Evolutionary conservation across 2,888 invertebrate genomes (phyloP).

Genomic region (Mamestra brassicae): DNA sequence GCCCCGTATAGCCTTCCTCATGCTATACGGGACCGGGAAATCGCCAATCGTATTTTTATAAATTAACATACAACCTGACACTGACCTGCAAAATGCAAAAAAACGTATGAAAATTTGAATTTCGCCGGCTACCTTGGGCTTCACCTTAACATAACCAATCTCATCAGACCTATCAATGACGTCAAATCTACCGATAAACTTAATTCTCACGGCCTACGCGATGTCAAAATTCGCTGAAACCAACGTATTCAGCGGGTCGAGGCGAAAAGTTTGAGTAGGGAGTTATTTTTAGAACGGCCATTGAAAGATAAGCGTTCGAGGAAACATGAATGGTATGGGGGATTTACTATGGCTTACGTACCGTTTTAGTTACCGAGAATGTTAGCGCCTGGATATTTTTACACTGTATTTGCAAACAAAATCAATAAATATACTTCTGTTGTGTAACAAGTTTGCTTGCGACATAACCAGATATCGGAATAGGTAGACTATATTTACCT

Average conservation of each 20-base stretch:
- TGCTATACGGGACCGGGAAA: too few relatives aligned
- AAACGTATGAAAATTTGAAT: too few relatives aligned
- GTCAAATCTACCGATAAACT: slow-evolving; percentile 2
- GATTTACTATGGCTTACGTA: slow-evolving; percentile 23
- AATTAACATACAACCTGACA: too few relatives aligned
- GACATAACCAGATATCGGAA: too few relatives aligned
- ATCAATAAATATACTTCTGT: too few relatives aligned
- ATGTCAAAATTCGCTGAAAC: slow-evolving; percentile 18
- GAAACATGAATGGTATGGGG: slow-evolving; percentile 29
- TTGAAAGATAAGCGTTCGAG: slow-evolving; percentile 27
- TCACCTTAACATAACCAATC: too few relatives aligned
- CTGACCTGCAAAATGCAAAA: too few relatives aligned
- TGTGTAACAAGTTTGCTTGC: too few relatives aligned
- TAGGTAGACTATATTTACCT: too few relatives aligned
- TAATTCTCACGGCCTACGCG: slow-evolving; percentile 1
- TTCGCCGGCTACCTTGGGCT: too few relatives aligned
- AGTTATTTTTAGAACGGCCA: slow-evolving; percentile 44
- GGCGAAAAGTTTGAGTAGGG: slow-evolving; percentile 4
- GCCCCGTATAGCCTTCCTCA: too few relatives aligned
- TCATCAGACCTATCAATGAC: slow-evolving; percentile 1
- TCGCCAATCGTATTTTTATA: too few relatives aligned
- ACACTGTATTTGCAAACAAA: not conserved
- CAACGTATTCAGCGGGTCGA: not conserved
- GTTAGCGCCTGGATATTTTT: not conserved
- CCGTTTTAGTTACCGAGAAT: not conserved